A percentile compares a stretch with the other conserved stretches of the same genome.
Conservation (phyloP, 2,888 invertebrate species). For the Diogma glabrata region DNA sequence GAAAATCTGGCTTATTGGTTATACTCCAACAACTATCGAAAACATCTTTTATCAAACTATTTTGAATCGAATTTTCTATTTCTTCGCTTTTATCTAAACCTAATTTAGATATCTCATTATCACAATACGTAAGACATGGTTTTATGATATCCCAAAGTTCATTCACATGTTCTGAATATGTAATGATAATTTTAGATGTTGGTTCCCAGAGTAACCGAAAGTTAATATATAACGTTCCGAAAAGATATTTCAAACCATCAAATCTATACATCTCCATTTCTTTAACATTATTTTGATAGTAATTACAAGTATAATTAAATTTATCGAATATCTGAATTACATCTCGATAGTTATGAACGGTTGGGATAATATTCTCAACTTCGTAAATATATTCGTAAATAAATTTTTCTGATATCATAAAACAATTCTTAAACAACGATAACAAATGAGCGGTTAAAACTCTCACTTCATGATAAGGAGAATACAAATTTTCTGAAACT, state of each 20-base stretch:
- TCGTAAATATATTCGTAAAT: constrained; percentile 36
- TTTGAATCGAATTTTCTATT: background rate
- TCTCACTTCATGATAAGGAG: constrained; percentile 57
- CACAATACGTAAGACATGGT: constrained; percentile 24
- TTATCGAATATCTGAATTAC: constrained; percentile 39
- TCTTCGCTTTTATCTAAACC: constrained; percentile 34
- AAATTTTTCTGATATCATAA: too few species aligned
- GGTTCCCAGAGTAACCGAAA: constrained; percentile 87
- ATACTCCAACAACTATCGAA: constrained; percentile 3
- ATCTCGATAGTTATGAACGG: constrained; percentile 68
- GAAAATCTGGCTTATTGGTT: constrained; percentile 51
- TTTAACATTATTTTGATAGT: constrained; percentile 26
- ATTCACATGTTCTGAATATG: constrained; percentile 53
- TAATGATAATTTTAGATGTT: constrained; percentile 57
- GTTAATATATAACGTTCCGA: constrained; percentile 74
- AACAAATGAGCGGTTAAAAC: constrained; percentile 55
- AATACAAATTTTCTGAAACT: constrained; percentile 51
- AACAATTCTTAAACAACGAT: background rate
- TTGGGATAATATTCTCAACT: constrained; percentile 58
- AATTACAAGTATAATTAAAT: background rate
- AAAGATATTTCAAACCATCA: constrained; percentile 62
- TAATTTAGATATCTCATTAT: background rate
- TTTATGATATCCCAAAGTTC: constrained; percentile 64
- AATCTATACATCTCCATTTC: constrained; percentile 40
- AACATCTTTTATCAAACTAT: constrained; percentile 7